Evolutionary conservation across 2,888 invertebrate species (phyloP).

Genomic region (Epistrophella euchroma): DNA sequence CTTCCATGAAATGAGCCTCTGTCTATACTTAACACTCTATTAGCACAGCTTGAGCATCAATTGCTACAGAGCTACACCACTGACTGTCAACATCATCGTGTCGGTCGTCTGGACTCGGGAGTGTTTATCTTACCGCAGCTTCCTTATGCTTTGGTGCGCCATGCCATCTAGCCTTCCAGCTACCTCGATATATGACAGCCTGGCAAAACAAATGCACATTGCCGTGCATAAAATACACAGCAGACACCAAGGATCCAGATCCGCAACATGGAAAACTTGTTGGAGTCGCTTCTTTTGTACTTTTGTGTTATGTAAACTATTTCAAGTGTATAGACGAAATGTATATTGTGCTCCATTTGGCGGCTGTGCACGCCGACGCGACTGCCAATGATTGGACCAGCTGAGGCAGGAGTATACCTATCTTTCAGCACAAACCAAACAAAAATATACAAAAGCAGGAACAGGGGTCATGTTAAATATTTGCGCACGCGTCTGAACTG

Average conservation of each 20-base stretch:
- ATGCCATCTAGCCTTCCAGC: slow-evolving; percentile 8
- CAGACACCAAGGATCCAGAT: slow-evolving; percentile 65
- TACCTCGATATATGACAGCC: slow-evolving; percentile 46
- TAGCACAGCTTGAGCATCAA: slow-evolving; percentile 71
- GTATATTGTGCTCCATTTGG: slow-evolving; percentile 50
- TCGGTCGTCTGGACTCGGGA: background rate
- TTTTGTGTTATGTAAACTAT: slow-evolving; percentile 72
- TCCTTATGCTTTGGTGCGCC: slow-evolving; percentile 44
- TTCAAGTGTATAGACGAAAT: slow-evolving; percentile 54
- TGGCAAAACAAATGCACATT: slow-evolving; percentile 68
- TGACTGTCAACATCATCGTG: slow-evolving; percentile 61
- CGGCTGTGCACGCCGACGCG: slow-evolving; percentile 1
- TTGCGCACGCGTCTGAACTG: slow-evolving; percentile 72
- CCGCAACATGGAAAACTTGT: slow-evolving; percentile 55
- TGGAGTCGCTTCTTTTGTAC: slow-evolving; percentile 73
- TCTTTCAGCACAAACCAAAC: slow-evolving; percentile 10
- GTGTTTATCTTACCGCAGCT: slow-evolving; percentile 59
- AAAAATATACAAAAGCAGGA: slow-evolving; percentile 34
- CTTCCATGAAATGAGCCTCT: slow-evolving; percentile 60
- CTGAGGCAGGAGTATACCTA: slow-evolving; percentile 23
- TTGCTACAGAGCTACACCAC: slow-evolving; percentile 45
- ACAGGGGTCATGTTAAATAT: slow-evolving; percentile 73
- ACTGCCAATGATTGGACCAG: slow-evolving; percentile 29
- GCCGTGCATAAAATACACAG: slow-evolving; percentile 64
- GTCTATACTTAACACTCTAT: slow-evolving; percentile 67